Evolutionary conservation across 2,888 invertebrate species (phyloP).

Genomic region (Deilephila elpenor): DNA sequence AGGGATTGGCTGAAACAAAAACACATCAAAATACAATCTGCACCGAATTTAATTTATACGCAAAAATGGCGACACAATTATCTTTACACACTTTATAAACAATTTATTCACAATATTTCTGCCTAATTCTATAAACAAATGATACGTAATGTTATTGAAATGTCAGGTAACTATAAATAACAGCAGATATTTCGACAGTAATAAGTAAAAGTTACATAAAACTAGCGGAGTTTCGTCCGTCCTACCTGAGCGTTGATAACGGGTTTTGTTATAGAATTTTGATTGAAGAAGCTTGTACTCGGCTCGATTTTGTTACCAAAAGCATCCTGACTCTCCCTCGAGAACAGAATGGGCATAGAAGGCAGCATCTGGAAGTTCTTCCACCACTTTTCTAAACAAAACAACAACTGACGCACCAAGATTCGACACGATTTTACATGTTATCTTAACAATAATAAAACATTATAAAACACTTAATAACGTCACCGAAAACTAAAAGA

Average conservation of each 20-base stretch:
- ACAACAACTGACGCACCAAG: conserved; percentile 56
- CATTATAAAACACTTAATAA: conserved; percentile 47
- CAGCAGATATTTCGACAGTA: not conserved
- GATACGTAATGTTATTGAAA: not conserved
- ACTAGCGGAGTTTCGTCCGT: conserved; percentile 48
- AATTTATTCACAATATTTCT: not conserved
- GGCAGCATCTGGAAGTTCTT: conserved; percentile 77
- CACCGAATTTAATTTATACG: conserved; percentile 42
- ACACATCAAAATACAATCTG: conserved; percentile 46
- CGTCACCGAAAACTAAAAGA: conserved; percentile 51
- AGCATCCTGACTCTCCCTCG: conserved; percentile 80
- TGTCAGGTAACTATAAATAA: not conserved
- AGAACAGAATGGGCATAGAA: conserved; percentile 81
- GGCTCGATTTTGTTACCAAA: conserved; percentile 78
- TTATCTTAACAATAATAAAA: conserved; percentile 50
- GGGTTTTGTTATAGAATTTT: conserved; percentile 61
- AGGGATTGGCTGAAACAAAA: conserved; percentile 60
- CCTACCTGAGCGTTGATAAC: conserved; percentile 69
- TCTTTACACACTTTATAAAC: conserved; percentile 33
- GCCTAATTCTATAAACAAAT: conserved; percentile 15
- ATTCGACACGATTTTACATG: conserved; percentile 55
- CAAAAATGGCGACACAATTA: conserved; percentile 61
- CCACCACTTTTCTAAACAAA: conserved; percentile 54
- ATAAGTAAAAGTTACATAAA: conserved; percentile 44
- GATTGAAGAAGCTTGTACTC: conserved; percentile 73